Evolutionary conservation across 2,888 invertebrate genomes (phyloP).

Genomic region (Argyresthia albistria): DNA sequence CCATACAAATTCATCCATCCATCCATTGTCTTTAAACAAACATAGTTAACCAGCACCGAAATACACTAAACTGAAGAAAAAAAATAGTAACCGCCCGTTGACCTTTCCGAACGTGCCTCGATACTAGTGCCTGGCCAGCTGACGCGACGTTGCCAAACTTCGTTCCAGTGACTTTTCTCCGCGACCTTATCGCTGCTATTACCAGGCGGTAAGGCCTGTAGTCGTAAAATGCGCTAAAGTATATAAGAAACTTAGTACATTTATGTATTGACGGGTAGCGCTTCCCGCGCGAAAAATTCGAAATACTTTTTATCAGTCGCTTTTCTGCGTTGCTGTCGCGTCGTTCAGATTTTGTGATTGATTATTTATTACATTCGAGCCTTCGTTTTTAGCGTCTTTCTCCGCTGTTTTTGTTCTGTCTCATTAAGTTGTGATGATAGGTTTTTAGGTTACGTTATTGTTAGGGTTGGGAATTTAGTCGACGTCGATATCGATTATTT

Average conservation of each 20-base stretch:
- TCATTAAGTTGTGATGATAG: background rate
- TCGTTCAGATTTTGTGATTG: slow-evolving; percentile 1
- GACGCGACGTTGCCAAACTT: slow-evolving; percentile 65
- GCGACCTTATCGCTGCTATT: slow-evolving; percentile 59
- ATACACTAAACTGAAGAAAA: slow-evolving; percentile 32
- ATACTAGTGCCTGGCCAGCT: slow-evolving; percentile 62
- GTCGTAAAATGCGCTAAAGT: slow-evolving; percentile 36
- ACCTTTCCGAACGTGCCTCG: slow-evolving; percentile 64
- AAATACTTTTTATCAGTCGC: slow-evolving; percentile 66
- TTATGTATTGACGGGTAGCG: slow-evolving; percentile 40
- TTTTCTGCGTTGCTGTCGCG: slow-evolving; percentile 11
- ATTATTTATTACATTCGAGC: background rate
- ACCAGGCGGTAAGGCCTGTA: slow-evolving; percentile 24
- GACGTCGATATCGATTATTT: background rate
- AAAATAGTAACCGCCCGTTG: slow-evolving; percentile 58
- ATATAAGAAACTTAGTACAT: slow-evolving; percentile 62
- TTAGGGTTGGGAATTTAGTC: no score
- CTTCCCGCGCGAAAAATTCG: slow-evolving; percentile 72
- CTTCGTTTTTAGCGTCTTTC: background rate
- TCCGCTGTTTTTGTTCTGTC: background rate
- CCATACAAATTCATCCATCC: no score
- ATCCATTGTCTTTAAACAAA: no score
- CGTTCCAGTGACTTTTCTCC: slow-evolving; percentile 36
- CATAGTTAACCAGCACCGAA: background rate
- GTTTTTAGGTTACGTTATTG: background rate